A percentile compares a stretch with the other conserved stretches of the same genome.
Evolutionary conservation across 1,140 invertebrate species (phyloP).

Genomic region (Marisa cornuarietis): DNA sequence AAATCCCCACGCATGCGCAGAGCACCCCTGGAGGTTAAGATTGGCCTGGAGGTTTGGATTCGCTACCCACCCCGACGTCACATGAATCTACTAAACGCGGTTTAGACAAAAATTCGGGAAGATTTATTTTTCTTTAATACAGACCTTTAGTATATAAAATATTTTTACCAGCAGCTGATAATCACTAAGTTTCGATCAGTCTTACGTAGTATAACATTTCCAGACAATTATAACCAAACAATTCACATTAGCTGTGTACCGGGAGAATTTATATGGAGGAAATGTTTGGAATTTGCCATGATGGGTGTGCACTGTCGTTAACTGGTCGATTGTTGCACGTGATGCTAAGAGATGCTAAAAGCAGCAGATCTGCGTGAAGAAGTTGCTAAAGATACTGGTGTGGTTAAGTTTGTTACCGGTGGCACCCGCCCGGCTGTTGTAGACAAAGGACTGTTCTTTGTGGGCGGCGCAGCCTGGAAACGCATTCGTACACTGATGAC

Average conservation of each 20-base stretch:
- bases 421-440: background rate
- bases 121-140: background rate
- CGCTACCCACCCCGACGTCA: too few species aligned
- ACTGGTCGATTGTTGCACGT: background rate
- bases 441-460: slow-evolving; percentile 2
- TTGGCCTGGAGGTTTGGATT: too few species aligned
- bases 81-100: too few species aligned
- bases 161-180: too few species aligned
- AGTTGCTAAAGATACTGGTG: background rate
- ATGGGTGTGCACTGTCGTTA: background rate
- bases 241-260: background rate
- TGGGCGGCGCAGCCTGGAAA: background rate
- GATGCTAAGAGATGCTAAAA: background rate
- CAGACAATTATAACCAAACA: background rate
- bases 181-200: background rate
- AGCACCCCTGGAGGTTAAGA: too few species aligned
- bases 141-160: too few species aligned
- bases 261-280: background rate
- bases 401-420: background rate
- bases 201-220: background rate
- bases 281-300: background rate
- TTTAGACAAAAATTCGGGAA: too few species aligned
- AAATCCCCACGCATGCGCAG: too few species aligned
- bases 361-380: too few species aligned
- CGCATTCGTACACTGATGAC: slow-evolving; percentile 1